Evolutionary conservation across 2,888 invertebrate genomes (phyloP).

Genomic region (Hoplodrina blanda): DNA sequence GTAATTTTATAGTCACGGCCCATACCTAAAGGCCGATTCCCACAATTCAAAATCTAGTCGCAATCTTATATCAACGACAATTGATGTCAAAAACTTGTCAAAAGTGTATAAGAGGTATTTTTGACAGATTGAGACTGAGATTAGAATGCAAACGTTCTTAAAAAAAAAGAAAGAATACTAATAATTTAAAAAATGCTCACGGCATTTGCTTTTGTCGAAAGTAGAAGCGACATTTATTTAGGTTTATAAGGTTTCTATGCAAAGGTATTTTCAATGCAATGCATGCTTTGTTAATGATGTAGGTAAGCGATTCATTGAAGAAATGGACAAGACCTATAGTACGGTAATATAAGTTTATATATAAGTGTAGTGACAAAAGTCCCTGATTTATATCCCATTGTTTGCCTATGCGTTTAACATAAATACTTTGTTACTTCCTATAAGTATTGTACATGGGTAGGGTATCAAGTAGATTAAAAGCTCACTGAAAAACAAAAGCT

Average conservation of each 20-base stretch:
- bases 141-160: too few relatives aligned
- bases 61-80: too few relatives aligned
- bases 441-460: background rate
- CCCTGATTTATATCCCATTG: slow-evolving; percentile 24
- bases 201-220: background rate
- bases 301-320: slow-evolving; percentile 15
- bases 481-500: background rate
- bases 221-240: too few relatives aligned
- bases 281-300: slow-evolving; percentile 9
- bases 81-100: too few relatives aligned
- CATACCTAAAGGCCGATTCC: too few relatives aligned
- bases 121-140: too few relatives aligned
- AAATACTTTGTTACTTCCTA: slow-evolving; percentile 22
- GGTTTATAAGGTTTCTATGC: background rate
- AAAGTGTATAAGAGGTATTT: too few relatives aligned
- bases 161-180: background rate
- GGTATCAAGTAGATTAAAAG: background rate
- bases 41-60: too few relatives aligned
- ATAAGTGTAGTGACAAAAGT: background rate
- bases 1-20: too few relatives aligned
- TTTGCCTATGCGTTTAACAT: slow-evolving; percentile 25
- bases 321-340: slow-evolving; percentile 1
- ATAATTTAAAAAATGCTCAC: background rate
- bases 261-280: background rate
- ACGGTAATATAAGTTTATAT: background rate